These are phyloP conservation scores for Synanceia verrucosa DNA, from an alignment of 2,797 vertebrate species.

Conservation along the genomic window DNA sequence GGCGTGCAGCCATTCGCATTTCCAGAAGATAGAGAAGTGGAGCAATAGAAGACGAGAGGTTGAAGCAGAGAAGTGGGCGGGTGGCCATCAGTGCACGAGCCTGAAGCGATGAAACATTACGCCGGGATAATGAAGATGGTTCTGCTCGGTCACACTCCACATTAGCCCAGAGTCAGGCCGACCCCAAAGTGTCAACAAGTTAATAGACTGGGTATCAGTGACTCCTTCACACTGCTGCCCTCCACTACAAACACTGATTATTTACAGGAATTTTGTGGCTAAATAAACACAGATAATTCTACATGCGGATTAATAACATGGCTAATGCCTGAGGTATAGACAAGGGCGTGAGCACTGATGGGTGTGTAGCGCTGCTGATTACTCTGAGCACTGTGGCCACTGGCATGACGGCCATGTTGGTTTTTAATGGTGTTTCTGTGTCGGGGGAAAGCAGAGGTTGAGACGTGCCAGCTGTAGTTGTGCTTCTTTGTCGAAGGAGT, in stretches of 20 bases:
- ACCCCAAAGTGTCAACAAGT: slow-evolving; percentile 85
- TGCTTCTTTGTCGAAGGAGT: neutral
- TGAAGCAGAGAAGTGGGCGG: slow-evolving; percentile 54
- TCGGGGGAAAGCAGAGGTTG: slow-evolving; percentile 4
- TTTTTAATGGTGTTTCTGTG: slow-evolving; percentile 19
- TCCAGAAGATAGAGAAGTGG: slow-evolving; percentile 47
- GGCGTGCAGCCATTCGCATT: slow-evolving; percentile 35
- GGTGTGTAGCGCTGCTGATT: slow-evolving; percentile 36
- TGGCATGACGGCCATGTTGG: neutral
- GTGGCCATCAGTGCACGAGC: slow-evolving; percentile 71
- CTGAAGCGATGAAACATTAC: slow-evolving; percentile 79
- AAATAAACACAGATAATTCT: slow-evolving; percentile 63
- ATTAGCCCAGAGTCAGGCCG: slow-evolving; percentile 81
- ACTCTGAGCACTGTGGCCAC: slow-evolving; percentile 5
- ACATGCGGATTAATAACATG: slow-evolving; percentile 52
- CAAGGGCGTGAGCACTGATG: slow-evolving; percentile 21
- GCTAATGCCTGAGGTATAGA: slow-evolving; percentile 29
- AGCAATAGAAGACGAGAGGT: slow-evolving; percentile 50
- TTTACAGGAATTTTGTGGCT: slow-evolving; percentile 69
- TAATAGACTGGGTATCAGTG: slow-evolving; percentile 81
- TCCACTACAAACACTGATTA: slow-evolving; percentile 67
- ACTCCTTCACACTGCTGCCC: slow-evolving; percentile 71
- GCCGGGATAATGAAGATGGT: slow-evolving; percentile 82
- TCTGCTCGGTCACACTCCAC: slow-evolving; percentile 84
- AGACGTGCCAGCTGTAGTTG: slow-evolving; percentile 1